phyloP scores from a whole-genome alignment of 2,113 vertebrate genomes.

The Tricholaema leucomelas region DNA sequence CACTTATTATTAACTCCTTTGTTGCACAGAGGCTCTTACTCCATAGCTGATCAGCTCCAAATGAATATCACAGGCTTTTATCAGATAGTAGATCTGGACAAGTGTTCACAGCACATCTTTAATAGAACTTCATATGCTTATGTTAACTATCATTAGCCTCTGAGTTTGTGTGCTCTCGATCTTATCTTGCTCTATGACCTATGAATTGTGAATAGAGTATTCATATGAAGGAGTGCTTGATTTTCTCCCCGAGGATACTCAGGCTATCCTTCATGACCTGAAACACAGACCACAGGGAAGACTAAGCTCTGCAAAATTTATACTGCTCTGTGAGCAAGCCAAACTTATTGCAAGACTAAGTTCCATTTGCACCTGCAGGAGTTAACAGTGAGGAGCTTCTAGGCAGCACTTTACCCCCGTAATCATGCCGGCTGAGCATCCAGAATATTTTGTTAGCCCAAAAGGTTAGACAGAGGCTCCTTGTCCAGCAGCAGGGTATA shows the following conservation, averaged over 20 bases:
- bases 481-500: neutral
- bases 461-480: neutral
- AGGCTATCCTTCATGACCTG: neutral
- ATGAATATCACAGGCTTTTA: neutral
- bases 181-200: neutral
- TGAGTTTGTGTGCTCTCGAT: neutral
- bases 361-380: neutral
- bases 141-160: neutral
- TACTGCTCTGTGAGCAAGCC: neutral
- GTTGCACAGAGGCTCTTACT: neutral
- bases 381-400: neutral
- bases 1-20: neutral
- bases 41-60: neutral
- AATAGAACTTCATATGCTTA: neutral
- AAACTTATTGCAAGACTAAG: neutral
- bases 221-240: neutral
- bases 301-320: neutral
- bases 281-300: neutral
- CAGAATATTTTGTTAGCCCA: neutral
- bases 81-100: neutral
- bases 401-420: neutral
- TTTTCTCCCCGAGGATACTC: neutral
- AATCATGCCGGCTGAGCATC: neutral
- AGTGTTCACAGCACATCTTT: neutral
- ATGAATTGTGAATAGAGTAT: neutral